A percentile compares a stretch with the other conserved stretches of the same genome.
These are phyloP conservation scores for Labeo catla DNA, from an alignment of 2,113 vertebrate genomes.

Conservation along the genomic window DNA sequence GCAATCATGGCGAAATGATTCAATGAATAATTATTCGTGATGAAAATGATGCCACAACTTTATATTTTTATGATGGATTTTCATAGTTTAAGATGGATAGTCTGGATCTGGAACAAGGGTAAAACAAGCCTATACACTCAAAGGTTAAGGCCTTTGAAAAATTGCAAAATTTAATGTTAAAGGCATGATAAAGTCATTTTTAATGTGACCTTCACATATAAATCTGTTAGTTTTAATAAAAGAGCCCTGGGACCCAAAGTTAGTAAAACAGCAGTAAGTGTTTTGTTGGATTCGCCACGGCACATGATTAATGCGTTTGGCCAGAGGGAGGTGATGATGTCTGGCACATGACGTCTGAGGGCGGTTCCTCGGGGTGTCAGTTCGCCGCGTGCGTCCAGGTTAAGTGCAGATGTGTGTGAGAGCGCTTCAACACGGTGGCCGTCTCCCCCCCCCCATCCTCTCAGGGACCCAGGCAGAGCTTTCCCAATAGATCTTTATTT, in stretches of 20 bases:
- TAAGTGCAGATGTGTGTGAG: slow-evolving; percentile 36
- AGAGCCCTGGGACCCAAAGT: neutral
- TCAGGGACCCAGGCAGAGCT: slow-evolving; percentile 70
- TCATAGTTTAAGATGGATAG: neutral
- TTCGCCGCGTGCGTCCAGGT: neutral
- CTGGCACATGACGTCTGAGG: neutral
- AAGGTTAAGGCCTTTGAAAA: neutral
- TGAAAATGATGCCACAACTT: neutral
- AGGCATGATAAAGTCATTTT: neutral
- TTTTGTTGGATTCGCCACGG: neutral
- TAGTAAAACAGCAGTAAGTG: neutral
- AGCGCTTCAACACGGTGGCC: slow-evolving; percentile 45
- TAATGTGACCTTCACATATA: neutral
- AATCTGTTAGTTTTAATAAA: neutral
- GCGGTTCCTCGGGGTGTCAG: neutral
- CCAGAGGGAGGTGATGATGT: neutral
- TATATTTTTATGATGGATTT: neutral
- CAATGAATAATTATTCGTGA: neutral
- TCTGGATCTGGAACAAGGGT: neutral
- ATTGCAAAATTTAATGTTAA: neutral
- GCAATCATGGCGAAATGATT: neutral
- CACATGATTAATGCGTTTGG: neutral
- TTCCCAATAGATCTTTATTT: slow-evolving; percentile 84
- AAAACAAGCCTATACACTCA: neutral
- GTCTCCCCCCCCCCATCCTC: slow-evolving; percentile 57